Percentiles rank a stretch among this genome's conserved stretches.
These are phyloP conservation scores for Periophthalmus modestus DNA, from an alignment of 2,113 vertebrate species.

Conservation along the genomic window DNA sequence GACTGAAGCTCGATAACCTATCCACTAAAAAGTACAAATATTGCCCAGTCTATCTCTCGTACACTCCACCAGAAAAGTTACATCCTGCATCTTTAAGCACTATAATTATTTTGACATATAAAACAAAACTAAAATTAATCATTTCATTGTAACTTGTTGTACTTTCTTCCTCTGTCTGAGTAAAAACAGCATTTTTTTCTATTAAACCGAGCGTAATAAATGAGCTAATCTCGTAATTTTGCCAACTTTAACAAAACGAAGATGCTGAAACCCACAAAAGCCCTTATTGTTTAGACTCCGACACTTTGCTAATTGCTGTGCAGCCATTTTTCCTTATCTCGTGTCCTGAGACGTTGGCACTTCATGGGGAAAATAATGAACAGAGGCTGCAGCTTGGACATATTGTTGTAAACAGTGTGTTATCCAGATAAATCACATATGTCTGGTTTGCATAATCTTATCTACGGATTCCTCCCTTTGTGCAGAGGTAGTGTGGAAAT, in stretches of 20 bases:
- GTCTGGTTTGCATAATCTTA: conserved; percentile 1
- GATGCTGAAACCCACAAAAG: conserved; percentile 9
- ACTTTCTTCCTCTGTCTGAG: background rate
- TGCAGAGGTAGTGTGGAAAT: background rate
- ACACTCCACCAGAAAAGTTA: background rate
- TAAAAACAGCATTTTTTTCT: background rate
- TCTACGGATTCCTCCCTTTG: conserved; percentile 3
- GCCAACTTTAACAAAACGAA: conserved; percentile 4
- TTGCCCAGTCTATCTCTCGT: too few species aligned
- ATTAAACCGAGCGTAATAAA: background rate
- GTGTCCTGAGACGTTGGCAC: background rate
- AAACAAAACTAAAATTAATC: background rate
- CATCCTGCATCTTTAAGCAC: background rate
- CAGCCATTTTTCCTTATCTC: conserved; percentile 2
- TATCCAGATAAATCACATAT: conserved; percentile 4
- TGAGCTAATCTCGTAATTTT: conserved; percentile 1
- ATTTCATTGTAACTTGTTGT: background rate
- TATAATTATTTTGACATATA: background rate
- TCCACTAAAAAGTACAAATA: too few species aligned
- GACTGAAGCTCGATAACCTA: too few species aligned
- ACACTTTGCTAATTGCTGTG: background rate
- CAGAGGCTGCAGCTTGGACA: background rate
- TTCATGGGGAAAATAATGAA: conserved; percentile 18
- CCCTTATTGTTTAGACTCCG: background rate
- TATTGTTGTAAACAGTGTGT: background rate